Evolutionary conservation across 2,888 invertebrate species (phyloP), one percentile per base, ranked within the genome.

Genomic region (Cheilosia impressa): DNA sequence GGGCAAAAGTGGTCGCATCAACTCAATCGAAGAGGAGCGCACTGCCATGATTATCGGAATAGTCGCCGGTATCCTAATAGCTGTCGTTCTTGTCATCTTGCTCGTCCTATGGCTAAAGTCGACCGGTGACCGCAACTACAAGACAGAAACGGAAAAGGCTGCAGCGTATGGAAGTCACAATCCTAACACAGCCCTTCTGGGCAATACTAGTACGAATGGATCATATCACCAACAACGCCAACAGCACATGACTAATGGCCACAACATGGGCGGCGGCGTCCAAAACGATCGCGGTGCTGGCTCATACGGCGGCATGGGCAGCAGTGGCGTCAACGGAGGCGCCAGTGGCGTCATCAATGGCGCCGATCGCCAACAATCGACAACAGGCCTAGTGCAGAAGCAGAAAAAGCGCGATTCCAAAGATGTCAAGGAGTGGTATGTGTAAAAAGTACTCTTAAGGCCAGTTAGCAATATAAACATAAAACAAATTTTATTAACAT

Each of bases 361-460:
- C 52, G 90, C 89, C 87, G 93, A 93, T 88, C 93, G 93, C 88
- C 90, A 92, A 53, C 91, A 91, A 87, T 90, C 90, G 58, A 87
- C 90, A 90, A 90, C 92, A 9, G 92, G 93, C 65, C 88, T 92
- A 73, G 93, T 93, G 62, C 93, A 93, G 50, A 93, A 94, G 90
- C 94, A 94, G 79, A 93, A 96, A 92, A 96, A 97, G 90, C 94
- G 95, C 87, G 95, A 95, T 91, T 95, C 96, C 87, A 97, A 97
- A 94, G 97, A 97, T 92, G 97, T 98, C 91, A 98, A 98, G 93
- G 98, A 98, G 94, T 98, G 98, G 98, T 98, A 98, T 93, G 98
- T 98, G 93, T 98, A 96, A 94, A 90, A 47, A 87, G 65, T 85
- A 85, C 43, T 63, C 43, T 19, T 69, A 81, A 31, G 22, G 31